Percentiles rank a stretch among this genome's conserved stretches.
Evolutionary conservation across 2,888 invertebrate species (phyloP).

Genomic region (Formica aserva): DNA sequence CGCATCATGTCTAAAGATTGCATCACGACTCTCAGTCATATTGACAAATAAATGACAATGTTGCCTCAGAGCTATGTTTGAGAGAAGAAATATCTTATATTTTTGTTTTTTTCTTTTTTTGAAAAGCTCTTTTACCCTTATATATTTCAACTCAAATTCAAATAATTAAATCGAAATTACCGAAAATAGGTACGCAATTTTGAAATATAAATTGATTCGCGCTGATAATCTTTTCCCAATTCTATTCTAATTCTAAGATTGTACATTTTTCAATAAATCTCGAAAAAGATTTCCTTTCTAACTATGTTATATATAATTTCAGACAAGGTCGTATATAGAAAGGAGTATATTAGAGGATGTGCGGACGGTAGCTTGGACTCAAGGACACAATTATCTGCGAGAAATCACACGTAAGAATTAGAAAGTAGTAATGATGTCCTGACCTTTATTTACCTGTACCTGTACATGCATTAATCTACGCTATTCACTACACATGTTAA

Average conservation of each 20-base stretch:
- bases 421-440: neutral
- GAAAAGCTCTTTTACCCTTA: neutral
- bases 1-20: neutral
- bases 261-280: neutral
- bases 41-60: neutral
- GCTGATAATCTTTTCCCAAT: neutral
- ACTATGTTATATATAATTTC: neutral
- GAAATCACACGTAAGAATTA: neutral
- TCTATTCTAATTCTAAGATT: neutral
- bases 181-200: neutral
- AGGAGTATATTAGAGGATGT: neutral
- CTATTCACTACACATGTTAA: neutral
- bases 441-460: slow-evolving; percentile 7
- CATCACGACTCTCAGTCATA: too few species aligned
- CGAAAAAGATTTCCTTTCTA: neutral
- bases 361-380: neutral
- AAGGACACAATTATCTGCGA: slow-evolving; percentile 1
- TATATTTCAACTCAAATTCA: neutral
- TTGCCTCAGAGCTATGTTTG: neutral
- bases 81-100: neutral
- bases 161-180: neutral
- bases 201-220: neutral
- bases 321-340: neutral
- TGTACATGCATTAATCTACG: neutral
- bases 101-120: neutral